These are phyloP conservation scores for Oceanodroma leucorhoa DNA, from an alignment of 2,797 vertebrate species.

Conservation along the genomic window DNA sequence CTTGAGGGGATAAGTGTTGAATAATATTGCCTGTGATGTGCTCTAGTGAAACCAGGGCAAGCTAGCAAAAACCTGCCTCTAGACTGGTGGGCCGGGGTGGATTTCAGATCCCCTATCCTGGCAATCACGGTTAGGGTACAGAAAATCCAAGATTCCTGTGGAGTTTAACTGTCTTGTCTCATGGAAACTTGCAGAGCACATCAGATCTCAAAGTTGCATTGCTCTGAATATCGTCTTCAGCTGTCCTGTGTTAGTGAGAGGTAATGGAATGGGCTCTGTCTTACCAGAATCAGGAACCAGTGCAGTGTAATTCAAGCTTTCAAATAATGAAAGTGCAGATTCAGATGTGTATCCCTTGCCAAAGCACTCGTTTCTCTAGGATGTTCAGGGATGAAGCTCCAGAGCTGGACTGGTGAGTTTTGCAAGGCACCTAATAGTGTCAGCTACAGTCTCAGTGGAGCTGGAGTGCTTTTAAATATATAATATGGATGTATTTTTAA, in stretches of 20 bases:
- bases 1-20: not conserved
- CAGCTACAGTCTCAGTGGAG: not conserved
- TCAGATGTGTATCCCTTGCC: not conserved
- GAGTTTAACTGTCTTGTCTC: not conserved
- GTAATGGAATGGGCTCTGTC: not conserved
- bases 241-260: not conserved
- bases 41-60: not conserved
- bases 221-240: not conserved
- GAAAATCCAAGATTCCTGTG: not conserved
- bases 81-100: too few relatives aligned
- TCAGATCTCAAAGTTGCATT: not conserved
- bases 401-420: not conserved
- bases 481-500: not conserved
- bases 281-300: not conserved
- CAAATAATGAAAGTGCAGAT: not conserved
- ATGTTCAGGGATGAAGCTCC: not conserved
- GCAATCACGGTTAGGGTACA: rapidly evolving
- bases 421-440: not conserved
- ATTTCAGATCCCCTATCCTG: not conserved
- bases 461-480: not conserved
- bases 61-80: not conserved
- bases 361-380: not conserved
- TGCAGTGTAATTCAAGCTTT: not conserved
- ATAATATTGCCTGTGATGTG: not conserved
- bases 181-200: not conserved